A percentile compares a stretch with the other conserved stretches of the same genome.
These are phyloP conservation scores for Rhyzopertha dominica DNA, from an alignment of 1,140 invertebrate species.

Conservation along the genomic window DNA sequence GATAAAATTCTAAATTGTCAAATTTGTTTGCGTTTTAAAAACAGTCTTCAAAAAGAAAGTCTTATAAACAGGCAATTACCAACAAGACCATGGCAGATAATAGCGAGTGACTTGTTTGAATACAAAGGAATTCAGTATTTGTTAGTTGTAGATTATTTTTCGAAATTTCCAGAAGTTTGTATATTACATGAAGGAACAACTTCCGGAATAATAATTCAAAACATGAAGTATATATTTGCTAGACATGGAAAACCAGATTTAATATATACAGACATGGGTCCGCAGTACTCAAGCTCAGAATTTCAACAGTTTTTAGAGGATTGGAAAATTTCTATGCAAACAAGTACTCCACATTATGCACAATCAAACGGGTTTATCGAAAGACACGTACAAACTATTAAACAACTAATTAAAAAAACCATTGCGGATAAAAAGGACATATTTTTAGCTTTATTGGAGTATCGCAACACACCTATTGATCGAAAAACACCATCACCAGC, in stretches of 20 bases:
- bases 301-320: conserved; percentile 43
- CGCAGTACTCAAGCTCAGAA: conserved; percentile 37
- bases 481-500: too few species aligned
- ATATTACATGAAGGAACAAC: too few species aligned
- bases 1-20: conserved; percentile 5
- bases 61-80: too few species aligned
- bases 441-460: too few species aligned
- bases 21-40: conserved; percentile 8
- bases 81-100: conserved; percentile 8
- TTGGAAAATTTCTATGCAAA: conserved; percentile 42
- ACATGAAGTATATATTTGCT: conserved; percentile 11
- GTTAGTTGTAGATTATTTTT: conserved; percentile 4
- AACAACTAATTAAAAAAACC: conserved; percentile 37
- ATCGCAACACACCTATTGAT: too few species aligned
- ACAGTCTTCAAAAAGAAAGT: conserved; percentile 8
- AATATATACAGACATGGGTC: conserved; percentile 41
- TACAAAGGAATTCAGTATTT: background rate
- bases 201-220: background rate
- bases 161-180: background rate
- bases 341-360: conserved; percentile 38
- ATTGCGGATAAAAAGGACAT: conserved; percentile 9
- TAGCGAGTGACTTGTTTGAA: conserved; percentile 2
- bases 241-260: conserved; percentile 35
- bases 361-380: conserved; percentile 42
- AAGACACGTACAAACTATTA: conserved; percentile 36